Percentiles rank a stretch among this genome's conserved stretches.
These are phyloP conservation scores for Sicus ferrugineus DNA, from an alignment of 2,888 invertebrate species.

Conservation along the genomic window DNA sequence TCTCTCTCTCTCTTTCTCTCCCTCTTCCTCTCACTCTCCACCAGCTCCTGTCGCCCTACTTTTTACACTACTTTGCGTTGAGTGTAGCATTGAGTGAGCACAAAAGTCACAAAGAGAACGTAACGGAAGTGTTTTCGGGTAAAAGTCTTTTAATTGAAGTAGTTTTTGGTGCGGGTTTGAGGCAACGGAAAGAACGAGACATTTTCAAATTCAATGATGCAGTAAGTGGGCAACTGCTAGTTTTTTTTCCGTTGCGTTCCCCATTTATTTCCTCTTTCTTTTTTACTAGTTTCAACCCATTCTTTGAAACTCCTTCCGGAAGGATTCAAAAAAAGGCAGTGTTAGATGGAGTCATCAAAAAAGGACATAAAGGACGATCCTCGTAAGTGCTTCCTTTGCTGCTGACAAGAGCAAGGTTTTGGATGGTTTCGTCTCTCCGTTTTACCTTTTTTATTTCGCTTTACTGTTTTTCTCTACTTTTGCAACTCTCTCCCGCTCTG, in stretches of 20 bases:
- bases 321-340: neutral
- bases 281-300: neutral
- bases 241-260: neutral
- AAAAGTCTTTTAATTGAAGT: constrained; percentile 63
- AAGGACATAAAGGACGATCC: constrained; percentile 14
- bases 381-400: constrained; percentile 20
- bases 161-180: constrained; percentile 35
- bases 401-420: neutral
- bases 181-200: neutral
- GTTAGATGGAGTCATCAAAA: neutral
- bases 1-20: too few species aligned
- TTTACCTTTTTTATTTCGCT: neutral
- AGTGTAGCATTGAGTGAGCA: neutral
- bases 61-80: too few species aligned
- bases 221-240: neutral
- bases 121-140: constrained; percentile 43
- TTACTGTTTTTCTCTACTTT: neutral
- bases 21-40: too few species aligned
- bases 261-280: neutral
- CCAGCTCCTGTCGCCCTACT: too few species aligned
- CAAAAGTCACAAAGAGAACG: constrained; percentile 16
- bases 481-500: neutral
- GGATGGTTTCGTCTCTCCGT: neutral
- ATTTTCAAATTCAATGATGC: constrained; percentile 23
- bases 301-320: neutral